Conservation (phyloP, 2,888 invertebrate species). For the Acronicta aceris region DNA sequence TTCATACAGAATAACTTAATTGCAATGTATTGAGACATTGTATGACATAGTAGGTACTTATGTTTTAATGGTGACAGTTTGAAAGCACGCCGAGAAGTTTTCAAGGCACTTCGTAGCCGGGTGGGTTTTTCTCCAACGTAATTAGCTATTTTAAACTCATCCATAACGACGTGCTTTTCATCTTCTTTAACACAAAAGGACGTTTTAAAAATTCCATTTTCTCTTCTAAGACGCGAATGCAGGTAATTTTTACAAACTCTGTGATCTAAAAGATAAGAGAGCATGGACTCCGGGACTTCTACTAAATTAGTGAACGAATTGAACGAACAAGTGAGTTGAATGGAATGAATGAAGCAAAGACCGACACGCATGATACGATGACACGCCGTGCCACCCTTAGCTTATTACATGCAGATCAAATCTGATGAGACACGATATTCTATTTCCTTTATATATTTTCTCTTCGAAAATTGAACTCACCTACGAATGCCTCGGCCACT, state of each 20-base stretch:
- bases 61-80: constrained; percentile 67
- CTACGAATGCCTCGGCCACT: constrained; percentile 61
- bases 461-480: constrained; percentile 65
- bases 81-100: constrained; percentile 67
- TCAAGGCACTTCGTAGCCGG: constrained; percentile 56
- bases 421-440: constrained; percentile 67
- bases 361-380: constrained; percentile 3
- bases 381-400: constrained; percentile 8
- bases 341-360: constrained; percentile 12
- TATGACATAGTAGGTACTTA: constrained; percentile 45
- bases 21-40: constrained; percentile 1
- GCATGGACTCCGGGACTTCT: constrained; percentile 12
- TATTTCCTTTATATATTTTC: constrained; percentile 71
- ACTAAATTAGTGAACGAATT: constrained; percentile 27
- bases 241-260: constrained; percentile 45
- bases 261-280: constrained; percentile 28
- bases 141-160: constrained; percentile 75
- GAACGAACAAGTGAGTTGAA: constrained; percentile 15
- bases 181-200: constrained; percentile 68
- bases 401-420: constrained; percentile 51
- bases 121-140: constrained; percentile 70
- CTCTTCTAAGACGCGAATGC: constrained; percentile 56
- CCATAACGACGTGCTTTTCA: constrained; percentile 72
- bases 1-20: constrained; percentile 1
- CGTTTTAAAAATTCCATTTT: constrained; percentile 69